Evolutionary conservation across 1,140 invertebrate genomes (phyloP), one percentile per base, ranked within the genome.

Genomic region (Drosophila lacertosa): DNA sequence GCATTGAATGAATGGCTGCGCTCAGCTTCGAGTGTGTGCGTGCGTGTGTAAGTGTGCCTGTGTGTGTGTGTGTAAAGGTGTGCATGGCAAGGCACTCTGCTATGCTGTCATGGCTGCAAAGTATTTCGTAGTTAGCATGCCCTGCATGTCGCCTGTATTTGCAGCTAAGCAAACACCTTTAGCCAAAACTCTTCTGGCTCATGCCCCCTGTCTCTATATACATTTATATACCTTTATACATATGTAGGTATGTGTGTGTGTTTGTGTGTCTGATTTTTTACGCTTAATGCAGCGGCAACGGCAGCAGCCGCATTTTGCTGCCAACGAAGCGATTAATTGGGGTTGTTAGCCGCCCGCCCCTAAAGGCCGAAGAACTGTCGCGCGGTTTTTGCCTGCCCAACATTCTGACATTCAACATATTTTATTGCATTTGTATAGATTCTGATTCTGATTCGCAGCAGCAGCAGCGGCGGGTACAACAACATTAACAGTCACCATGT

Each of bases 271-370:
- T 68, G 74, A 83, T 83, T 83, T 82, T 78, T 48, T 60, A 79
- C 76, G 81, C 75, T 66, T 47, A 51, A 55, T 70, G 65, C 55
- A 13, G 45, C 57, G 15, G 29, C 29, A 39, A 24, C 66, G 54
- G 62, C 50, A 35, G 69, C 45, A 24, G 35, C 47, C 24, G 54
- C 54, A 44, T 57, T 4, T 32, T 42, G 24, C 39, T 40, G 45
- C 58, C 70, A 78, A 73, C 59, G 65, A 84, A 67, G 58, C 82
- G 82, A 81, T 88, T 88, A 86, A 86, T 88, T 86, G 82, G 82
- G 81, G 82, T 88, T 82, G 82, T 86, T 86, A 72, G 42, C 42
- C 40, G 50, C 58, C 77, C 59, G 71, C 66, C 71, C 64, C 64
- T 69, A 40, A 63, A 37, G 24, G 7, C 16, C 33, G 55, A 47